Percentiles rank a stretch among this genome's conserved stretches.
phyloP scores from a whole-genome alignment of 2,797 vertebrate genomes.

The Cyclopterus lumpus region DNA sequence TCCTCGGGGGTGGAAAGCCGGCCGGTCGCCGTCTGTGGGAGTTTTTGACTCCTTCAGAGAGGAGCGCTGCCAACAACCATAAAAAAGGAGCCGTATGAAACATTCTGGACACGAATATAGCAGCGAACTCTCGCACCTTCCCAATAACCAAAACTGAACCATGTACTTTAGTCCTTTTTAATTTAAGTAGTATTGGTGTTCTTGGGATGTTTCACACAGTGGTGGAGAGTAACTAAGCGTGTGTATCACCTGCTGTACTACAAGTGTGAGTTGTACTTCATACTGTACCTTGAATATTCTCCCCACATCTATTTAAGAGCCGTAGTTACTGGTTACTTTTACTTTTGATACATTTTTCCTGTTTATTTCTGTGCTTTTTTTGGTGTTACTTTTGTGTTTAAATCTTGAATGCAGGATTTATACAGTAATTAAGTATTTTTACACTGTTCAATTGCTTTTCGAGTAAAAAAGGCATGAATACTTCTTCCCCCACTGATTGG shows the following conservation, averaged over 20 bases:
- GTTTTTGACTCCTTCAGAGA: slow-evolving; percentile 4
- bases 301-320: background rate
- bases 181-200: background rate
- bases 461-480: background rate
- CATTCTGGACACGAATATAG: background rate
- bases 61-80: background rate
- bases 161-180: background rate
- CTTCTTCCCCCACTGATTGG: background rate
- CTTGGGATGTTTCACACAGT: background rate
- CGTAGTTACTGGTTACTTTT: background rate
- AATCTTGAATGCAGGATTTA: background rate
- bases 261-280: background rate
- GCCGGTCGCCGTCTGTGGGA: background rate
- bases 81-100: background rate
- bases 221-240: background rate
- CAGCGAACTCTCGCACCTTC: background rate
- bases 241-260: background rate
- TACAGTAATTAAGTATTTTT: background rate
- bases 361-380: background rate
- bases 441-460: no score
- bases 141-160: background rate
- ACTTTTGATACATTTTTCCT: background rate
- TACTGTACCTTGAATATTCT: no score
- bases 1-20: background rate
- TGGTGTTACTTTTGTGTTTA: background rate